Conservation (phyloP, 2,113 vertebrate genomes). For the Dromaius novaehollandiae region DNA sequence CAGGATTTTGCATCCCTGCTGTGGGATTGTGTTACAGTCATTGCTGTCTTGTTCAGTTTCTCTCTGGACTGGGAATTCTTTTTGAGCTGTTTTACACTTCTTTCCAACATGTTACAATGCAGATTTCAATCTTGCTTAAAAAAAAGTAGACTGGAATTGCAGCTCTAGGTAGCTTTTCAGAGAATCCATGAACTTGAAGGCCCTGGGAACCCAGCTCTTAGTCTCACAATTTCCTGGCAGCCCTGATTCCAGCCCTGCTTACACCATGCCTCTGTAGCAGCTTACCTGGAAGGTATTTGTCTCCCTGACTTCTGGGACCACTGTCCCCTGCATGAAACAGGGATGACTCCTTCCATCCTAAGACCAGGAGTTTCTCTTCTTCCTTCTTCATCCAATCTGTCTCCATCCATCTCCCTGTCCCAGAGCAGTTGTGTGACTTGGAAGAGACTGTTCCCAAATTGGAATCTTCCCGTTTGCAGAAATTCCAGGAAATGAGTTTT, state of each 20-base stretch:
- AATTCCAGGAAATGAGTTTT: not conserved
- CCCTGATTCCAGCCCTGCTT: not conserved
- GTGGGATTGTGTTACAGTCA: not conserved
- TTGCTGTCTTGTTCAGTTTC: not conserved
- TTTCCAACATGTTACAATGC: not conserved
- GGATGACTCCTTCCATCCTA: not conserved
- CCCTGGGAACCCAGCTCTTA: not conserved
- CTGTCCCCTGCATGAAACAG: not conserved
- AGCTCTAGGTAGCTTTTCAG: not conserved
- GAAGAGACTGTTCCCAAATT: not conserved
- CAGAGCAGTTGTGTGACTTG: not conserved
- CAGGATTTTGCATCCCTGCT: not conserved
- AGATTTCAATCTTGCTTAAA: not conserved
- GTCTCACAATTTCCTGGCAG: not conserved
- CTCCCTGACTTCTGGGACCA: not conserved
- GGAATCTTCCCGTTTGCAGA: not conserved
- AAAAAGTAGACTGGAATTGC: not conserved
- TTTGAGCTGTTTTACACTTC: not conserved
- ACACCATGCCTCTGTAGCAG: not conserved
- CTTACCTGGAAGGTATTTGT: not conserved
- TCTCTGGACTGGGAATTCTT: not conserved
- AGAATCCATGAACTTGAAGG: not conserved
- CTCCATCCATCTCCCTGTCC: not conserved
- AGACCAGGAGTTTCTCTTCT: not conserved
- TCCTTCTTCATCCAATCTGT: not conserved